A percentile compares a stretch with the other conserved stretches of the same genome.
Conservation (phyloP, 2,797 vertebrate species). For the Poeciliopsis infans region DNA sequence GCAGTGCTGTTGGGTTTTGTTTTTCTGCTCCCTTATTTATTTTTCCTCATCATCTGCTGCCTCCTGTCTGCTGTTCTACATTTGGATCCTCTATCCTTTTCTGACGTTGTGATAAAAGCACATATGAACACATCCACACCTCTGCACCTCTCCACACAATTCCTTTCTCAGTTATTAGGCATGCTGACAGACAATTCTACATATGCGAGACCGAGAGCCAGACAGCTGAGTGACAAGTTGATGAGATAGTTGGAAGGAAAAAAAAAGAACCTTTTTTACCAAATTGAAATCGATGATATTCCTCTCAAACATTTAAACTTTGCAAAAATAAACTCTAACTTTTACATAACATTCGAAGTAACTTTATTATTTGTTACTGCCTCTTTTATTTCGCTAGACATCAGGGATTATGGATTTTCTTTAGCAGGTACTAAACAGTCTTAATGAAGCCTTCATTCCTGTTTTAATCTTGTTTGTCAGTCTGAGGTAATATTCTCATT, state of each 20-base stretch:
- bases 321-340: background rate
- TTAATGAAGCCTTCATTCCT: too few relatives aligned
- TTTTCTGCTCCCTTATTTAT: background rate
- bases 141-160: conserved; percentile 1
- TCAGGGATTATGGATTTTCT: background rate
- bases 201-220: background rate
- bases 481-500: too few relatives aligned
- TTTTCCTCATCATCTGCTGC: background rate
- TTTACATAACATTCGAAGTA: background rate
- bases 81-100: background rate
- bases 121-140: background rate
- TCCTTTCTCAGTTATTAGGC: background rate
- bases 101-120: background rate
- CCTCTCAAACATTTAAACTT: background rate
- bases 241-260: background rate
- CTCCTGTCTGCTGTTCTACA: background rate
- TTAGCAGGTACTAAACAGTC: too few relatives aligned
- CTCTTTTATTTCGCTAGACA: background rate
- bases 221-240: background rate
- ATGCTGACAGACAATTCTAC: background rate
- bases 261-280: background rate
- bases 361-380: background rate
- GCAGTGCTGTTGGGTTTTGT: background rate
- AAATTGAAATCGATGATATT: background rate
- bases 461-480: too few relatives aligned